A percentile compares a stretch with the other conserved stretches of the same genome.
phyloP scores from a whole-genome alignment of 1,140 invertebrate genomes.

The Rhopalosiphum maidis region DNA sequence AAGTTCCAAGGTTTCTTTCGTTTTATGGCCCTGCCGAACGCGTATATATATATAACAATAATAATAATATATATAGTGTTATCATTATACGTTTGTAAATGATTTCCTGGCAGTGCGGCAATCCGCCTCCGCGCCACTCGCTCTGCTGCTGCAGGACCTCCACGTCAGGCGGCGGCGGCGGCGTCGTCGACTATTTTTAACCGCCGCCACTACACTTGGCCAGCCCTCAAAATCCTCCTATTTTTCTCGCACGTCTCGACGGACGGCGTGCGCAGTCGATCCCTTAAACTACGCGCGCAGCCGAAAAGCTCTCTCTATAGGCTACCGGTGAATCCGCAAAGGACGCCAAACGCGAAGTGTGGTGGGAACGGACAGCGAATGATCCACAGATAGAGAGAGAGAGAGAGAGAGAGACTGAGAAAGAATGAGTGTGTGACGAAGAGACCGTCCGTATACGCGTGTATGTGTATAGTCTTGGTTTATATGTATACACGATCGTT shows the following conservation, averaged over 20 bases:
- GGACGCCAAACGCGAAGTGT: too few relatives aligned
- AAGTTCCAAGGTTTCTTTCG: slow-evolving; percentile 11
- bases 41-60: background rate
- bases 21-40: background rate
- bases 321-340: too few relatives aligned
- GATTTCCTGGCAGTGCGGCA: background rate
- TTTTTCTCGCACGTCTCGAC: background rate
- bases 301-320: too few relatives aligned
- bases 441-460: background rate
- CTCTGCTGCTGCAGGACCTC: background rate
- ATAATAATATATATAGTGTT: background rate
- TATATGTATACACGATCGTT: background rate
- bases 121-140: background rate
- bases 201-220: slow-evolving; percentile 20
- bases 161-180: background rate
- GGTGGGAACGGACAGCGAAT: too few relatives aligned
- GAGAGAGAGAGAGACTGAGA: too few relatives aligned
- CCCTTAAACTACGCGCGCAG: background rate
- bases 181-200: slow-evolving; percentile 44
- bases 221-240: background rate
- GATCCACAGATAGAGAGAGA: background rate
- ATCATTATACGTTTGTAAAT: background rate
- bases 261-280: background rate
- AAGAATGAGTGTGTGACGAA: background rate
- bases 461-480: background rate